A percentile compares a stretch with the other conserved stretches of the same genome.
Evolutionary conservation across 2,797 vertebrate genomes (phyloP).

Genomic region (Limnodromus scolopaceus): DNA sequence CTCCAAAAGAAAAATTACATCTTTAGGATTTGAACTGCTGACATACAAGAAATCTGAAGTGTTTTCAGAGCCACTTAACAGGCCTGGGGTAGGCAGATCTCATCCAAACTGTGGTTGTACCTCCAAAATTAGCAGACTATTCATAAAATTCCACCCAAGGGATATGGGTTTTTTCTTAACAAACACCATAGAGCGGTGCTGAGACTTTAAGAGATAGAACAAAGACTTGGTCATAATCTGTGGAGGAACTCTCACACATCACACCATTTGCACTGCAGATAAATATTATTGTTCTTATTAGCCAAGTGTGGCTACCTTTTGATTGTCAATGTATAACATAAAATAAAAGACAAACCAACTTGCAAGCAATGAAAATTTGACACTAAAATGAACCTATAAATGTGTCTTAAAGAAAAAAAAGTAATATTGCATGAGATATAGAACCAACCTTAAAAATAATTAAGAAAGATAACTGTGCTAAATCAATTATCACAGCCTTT

Average conservation of each 20-base stretch:
- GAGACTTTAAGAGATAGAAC: not conserved
- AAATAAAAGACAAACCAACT: not conserved
- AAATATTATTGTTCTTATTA: not conserved
- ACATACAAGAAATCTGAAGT: not conserved
- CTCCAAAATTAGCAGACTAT: not conserved
- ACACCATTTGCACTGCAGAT: not conserved
- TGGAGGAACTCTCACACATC: not conserved
- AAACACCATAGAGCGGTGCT: not conserved
- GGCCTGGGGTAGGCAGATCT: not conserved
- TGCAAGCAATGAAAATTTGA: not conserved
- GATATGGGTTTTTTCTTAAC: not conserved
- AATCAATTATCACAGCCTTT: not conserved
- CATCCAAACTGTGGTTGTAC: not conserved
- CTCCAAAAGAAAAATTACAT: not conserved
- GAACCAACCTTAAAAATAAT: not conserved
- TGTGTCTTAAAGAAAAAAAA: not conserved
- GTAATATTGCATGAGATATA: not conserved
- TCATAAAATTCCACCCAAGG: not conserved
- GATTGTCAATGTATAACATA: not conserved
- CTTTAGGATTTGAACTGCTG: not conserved
- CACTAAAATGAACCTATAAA: not conserved
- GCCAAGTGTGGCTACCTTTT: not conserved
- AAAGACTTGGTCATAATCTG: not conserved
- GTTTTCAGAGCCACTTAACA: not conserved
- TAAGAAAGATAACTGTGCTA: not conserved